Conservation (phyloP, 2,113 vertebrate genomes). For the Proterorhinus semilunaris region DNA sequence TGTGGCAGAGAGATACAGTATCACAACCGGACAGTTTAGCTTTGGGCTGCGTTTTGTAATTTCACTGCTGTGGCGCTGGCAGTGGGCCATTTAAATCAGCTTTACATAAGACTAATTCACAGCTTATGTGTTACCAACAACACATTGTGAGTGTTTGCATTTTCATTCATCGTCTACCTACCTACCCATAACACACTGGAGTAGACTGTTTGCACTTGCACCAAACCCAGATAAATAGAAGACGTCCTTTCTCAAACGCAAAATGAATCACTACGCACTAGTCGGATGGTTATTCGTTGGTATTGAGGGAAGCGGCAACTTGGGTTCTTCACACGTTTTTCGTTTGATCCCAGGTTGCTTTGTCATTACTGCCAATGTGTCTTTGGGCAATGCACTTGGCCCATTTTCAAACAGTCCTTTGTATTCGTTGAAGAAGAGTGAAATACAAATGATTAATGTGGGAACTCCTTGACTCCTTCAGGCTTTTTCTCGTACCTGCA, state of each 20-base stretch:
- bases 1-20: constrained; percentile 46
- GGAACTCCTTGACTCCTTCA: background rate
- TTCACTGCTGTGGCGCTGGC: constrained; percentile 19
- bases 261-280: background rate
- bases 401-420: too few species aligned
- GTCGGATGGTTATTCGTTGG: background rate
- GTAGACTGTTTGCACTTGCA: background rate
- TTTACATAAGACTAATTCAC: constrained; percentile 1
- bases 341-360: too few species aligned
- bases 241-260: background rate
- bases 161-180: background rate
- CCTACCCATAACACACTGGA: background rate
- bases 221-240: background rate
- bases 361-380: too few species aligned
- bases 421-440: too few species aligned
- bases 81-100: constrained; percentile 15
- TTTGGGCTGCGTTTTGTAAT: constrained; percentile 21
- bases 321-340: too few species aligned
- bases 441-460: background rate
- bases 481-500: background rate
- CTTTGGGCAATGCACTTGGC: too few species aligned
- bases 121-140: background rate
- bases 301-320: background rate
- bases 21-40: constrained; percentile 23
- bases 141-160: background rate